Percentiles rank a stretch among this genome's conserved stretches.
These are phyloP conservation scores for Leucosticte australis DNA, from an alignment of 2,113 vertebrate species.

Conservation along the genomic window DNA sequence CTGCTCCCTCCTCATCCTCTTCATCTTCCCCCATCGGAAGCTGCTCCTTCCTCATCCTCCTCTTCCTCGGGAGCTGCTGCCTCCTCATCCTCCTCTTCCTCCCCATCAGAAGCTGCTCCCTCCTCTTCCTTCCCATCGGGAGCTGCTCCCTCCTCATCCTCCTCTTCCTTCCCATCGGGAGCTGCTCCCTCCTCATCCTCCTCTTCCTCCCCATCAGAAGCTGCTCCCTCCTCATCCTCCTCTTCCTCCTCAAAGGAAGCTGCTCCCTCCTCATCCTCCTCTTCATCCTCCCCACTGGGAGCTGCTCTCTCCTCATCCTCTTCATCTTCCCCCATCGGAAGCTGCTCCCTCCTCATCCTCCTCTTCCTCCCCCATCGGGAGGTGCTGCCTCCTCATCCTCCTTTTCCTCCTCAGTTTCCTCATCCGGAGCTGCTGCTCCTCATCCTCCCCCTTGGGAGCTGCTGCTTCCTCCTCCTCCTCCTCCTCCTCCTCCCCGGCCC, in stretches of 20 bases:
- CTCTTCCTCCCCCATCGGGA: too few species aligned
- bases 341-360: too few species aligned
- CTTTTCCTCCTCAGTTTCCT: not conserved
- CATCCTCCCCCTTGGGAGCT: not conserved
- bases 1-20: not conserved
- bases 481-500: not conserved
- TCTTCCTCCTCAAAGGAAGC: not conserved
- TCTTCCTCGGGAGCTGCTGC: not conserved
- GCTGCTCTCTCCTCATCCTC: not conserved
- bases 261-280: not conserved
- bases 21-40: not conserved
- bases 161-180: not conserved
- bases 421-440: not conserved
- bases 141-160: not conserved
- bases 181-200: not conserved
- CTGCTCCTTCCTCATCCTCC: not conserved
- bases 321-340: rapidly evolving
- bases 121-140: not conserved
- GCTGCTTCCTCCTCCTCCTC: not conserved
- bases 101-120: not conserved
- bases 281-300: rapidly evolving
- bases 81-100: not conserved
- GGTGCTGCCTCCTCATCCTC: not conserved
- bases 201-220: not conserved
- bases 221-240: not conserved